Percentiles rank a stretch among this genome's conserved stretches.
phyloP scores from a whole-genome alignment of 2,797 vertebrate genomes.

The Tiaroga cobitis region DNA sequence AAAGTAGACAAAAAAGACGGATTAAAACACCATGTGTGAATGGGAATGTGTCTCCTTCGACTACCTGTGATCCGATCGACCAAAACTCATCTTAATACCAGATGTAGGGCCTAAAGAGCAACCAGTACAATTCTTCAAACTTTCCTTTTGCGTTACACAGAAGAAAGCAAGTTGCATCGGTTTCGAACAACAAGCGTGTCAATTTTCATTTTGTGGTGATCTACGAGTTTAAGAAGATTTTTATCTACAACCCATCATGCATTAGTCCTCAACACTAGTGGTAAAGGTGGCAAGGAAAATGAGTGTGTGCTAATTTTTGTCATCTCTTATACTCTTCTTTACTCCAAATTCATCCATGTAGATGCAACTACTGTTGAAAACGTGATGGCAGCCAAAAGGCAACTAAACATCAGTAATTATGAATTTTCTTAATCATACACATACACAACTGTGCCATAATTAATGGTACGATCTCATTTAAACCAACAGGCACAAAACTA shows the following conservation, averaged over 20 bases:
- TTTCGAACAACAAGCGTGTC: not conserved
- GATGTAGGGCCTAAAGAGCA: too few species aligned
- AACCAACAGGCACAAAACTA: slow-evolving; percentile 40
- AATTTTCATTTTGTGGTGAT: not conserved
- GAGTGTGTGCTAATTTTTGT: not conserved
- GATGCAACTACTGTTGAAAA: slow-evolving; percentile 19
- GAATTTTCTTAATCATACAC: slow-evolving; percentile 53
- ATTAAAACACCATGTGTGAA: too few species aligned
- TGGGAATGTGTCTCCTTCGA: too few species aligned
- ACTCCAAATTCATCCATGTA: not conserved
- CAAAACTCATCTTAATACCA: too few species aligned
- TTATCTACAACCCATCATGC: not conserved
- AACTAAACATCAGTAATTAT: slow-evolving; percentile 41
- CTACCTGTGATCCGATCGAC: too few species aligned
- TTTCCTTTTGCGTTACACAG: not conserved
- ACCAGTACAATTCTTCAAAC: not conserved
- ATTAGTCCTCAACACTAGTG: not conserved
- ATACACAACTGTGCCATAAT: slow-evolving; percentile 31
- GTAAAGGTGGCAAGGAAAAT: not conserved
- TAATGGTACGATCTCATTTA: slow-evolving; percentile 52
- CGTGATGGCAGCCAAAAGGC: slow-evolving; percentile 26
- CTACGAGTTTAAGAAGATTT: not conserved
- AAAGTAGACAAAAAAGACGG: too few species aligned
- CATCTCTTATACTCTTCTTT: not conserved
- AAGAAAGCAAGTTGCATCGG: too few species aligned